Evolutionary conservation across 2,113 vertebrate genomes (phyloP).

Genomic region (Haplochromis burtoni): DNA sequence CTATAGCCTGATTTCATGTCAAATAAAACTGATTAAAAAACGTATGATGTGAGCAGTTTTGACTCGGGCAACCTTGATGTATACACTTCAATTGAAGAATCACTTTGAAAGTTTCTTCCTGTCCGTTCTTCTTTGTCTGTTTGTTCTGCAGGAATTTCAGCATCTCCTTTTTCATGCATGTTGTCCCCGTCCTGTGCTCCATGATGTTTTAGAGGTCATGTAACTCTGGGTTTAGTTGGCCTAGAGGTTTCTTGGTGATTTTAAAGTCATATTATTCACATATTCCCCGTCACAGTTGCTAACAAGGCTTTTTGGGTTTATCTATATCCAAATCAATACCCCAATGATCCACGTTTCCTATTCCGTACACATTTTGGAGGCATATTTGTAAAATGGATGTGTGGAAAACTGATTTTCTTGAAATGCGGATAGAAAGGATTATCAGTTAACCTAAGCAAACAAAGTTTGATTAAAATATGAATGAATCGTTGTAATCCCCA

Average conservation of each 20-base stretch:
- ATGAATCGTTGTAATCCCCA: neutral
- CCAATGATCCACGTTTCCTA: neutral
- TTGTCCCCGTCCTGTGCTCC: neutral
- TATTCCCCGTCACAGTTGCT: neutral
- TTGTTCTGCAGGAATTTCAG: neutral
- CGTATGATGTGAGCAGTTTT: neutral
- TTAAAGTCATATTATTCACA: neutral
- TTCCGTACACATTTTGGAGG: neutral
- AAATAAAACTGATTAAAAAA: conserved; percentile 57
- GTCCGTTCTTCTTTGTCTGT: neutral
- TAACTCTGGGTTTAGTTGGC: neutral
- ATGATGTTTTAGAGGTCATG: neutral
- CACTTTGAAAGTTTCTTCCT: neutral
- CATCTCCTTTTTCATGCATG: neutral
- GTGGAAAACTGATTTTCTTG: neutral
- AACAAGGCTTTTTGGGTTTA: neutral
- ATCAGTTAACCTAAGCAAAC: neutral
- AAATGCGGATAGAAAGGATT: neutral
- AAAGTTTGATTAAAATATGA: neutral
- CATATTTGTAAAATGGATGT: neutral
- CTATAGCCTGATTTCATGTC: conserved; percentile 56
- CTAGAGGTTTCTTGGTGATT: neutral
- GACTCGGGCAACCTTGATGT: neutral
- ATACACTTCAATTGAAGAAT: neutral
- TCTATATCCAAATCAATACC: neutral